Conservation (phyloP, 2,888 invertebrate species). For the Lacanobia wlatinum region DNA sequence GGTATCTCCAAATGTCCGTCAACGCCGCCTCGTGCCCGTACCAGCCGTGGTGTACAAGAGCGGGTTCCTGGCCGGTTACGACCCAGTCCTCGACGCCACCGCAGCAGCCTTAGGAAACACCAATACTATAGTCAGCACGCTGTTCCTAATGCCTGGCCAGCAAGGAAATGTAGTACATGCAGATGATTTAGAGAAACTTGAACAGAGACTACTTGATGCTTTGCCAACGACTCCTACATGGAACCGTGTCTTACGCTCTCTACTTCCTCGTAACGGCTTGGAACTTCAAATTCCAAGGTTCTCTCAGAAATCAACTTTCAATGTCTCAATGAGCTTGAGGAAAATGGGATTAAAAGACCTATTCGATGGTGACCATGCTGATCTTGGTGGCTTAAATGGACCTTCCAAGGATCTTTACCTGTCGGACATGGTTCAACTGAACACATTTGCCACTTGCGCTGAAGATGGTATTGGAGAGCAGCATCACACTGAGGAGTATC, state of each 20-base stretch:
- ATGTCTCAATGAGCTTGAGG: conserved; percentile 94
- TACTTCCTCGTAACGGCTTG: conserved; percentile 94
- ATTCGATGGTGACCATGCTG: conserved; percentile 94
- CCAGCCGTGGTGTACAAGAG: conserved; percentile 95
- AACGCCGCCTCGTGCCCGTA: conserved; percentile 95
- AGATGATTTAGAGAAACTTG: conserved; percentile 94
- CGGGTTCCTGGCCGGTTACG: conserved; percentile 96
- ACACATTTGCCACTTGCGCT: conserved; percentile 96
- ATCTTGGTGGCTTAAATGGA: conserved; percentile 95
- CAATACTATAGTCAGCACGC: conserved; percentile 93
- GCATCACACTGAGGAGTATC: conserved; percentile 96
- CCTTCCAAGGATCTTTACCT: conserved; percentile 94
- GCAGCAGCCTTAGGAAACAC: conserved; percentile 94
- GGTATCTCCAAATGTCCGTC: conserved; percentile 94
- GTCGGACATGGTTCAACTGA: conserved; percentile 96
- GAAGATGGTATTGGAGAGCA: conserved; percentile 93
- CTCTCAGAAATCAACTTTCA: conserved; percentile 95
- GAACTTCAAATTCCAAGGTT: conserved; percentile 96
- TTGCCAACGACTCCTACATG: conserved; percentile 93
- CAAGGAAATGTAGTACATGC: conserved; percentile 95
- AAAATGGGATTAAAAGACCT: conserved; percentile 95
- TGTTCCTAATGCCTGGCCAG: conserved; percentile 96
- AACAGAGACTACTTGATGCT: conserved; percentile 92
- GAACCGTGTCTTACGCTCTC: conserved; percentile 93
- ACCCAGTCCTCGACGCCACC: conserved; percentile 95